These are phyloP conservation scores for Lymantria monacha DNA, from an alignment of 2,888 invertebrate genomes.

Conservation along the genomic window DNA sequence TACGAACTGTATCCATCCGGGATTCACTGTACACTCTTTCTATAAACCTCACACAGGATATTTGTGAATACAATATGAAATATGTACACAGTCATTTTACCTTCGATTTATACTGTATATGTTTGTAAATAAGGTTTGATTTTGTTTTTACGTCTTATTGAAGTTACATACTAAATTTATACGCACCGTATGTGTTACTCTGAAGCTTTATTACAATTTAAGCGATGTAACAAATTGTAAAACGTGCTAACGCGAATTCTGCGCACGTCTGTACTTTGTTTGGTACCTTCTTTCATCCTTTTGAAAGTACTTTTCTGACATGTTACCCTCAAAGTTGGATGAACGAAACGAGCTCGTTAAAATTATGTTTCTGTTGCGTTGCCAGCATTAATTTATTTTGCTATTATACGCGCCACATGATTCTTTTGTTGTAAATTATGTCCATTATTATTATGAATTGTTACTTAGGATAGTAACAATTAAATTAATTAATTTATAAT, in stretches of 20 bases:
- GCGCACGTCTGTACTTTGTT: conserved; percentile 69
- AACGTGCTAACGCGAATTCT: conserved; percentile 70
- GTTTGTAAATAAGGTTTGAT: conserved; percentile 17
- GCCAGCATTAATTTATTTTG: conserved; percentile 13
- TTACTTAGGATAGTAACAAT: background rate
- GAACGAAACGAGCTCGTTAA: conserved; percentile 28
- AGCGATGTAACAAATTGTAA: conserved; percentile 78
- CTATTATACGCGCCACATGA: background rate
- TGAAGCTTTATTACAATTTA: conserved; percentile 77
- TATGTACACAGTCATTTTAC: conserved; percentile 15
- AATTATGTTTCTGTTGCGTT: conserved; percentile 17
- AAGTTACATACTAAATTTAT: conserved; percentile 37
- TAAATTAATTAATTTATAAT: no score
- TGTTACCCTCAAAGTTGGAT: conserved; percentile 42
- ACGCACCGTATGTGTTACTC: conserved; percentile 61
- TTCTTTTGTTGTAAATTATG: background rate
- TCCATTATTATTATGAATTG: background rate
- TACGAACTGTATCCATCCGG: conserved; percentile 71
- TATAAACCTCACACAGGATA: conserved; percentile 60
- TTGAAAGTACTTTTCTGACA: conserved; percentile 53
- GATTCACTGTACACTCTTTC: conserved; percentile 72
- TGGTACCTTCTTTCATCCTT: conserved; percentile 62
- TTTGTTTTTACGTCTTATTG: conserved; percentile 12
- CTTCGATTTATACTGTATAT: conserved; percentile 12
- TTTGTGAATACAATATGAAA: conserved; percentile 27